Evolutionary conservation across 2,888 invertebrate species (phyloP).

Genomic region (Azorinus chamasolen): DNA sequence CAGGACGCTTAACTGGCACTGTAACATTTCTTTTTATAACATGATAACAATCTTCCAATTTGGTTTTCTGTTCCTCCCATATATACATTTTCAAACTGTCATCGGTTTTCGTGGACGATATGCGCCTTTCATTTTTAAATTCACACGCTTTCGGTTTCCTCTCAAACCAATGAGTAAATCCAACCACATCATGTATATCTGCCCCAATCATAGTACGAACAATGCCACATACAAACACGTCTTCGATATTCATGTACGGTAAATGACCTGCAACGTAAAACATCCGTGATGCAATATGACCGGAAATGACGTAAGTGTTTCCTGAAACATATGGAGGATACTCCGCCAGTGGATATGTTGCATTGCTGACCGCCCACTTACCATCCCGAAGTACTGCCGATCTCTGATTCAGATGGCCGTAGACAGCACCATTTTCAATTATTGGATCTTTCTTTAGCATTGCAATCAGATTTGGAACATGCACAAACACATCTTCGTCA

Average conservation of each 20-base stretch:
- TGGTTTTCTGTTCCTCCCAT: slow-evolving; percentile 54
- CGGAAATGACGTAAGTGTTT: slow-evolving; percentile 73
- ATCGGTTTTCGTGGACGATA: slow-evolving; percentile 65
- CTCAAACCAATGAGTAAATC: slow-evolving; percentile 75
- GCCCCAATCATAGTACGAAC: slow-evolving; percentile 64
- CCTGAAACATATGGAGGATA: slow-evolving; percentile 76
- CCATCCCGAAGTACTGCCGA: slow-evolving; percentile 67
- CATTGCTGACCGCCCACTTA: slow-evolving; percentile 66
- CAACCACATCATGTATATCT: slow-evolving; percentile 50
- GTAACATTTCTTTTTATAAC: slow-evolving; percentile 13
- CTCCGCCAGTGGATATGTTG: slow-evolving; percentile 60
- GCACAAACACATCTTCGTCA: slow-evolving; percentile 70
- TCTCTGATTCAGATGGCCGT: slow-evolving; percentile 60
- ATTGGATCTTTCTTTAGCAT: slow-evolving; percentile 34
- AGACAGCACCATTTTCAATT: slow-evolving; percentile 47
- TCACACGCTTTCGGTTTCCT: slow-evolving; percentile 69
- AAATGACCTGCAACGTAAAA: slow-evolving; percentile 64
- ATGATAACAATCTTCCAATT: slow-evolving; percentile 43
- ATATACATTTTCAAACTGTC: slow-evolving; percentile 54
- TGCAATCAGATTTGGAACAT: slow-evolving; percentile 53
- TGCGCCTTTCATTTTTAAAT: slow-evolving; percentile 59
- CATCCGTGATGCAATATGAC: slow-evolving; percentile 58
- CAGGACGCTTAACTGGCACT: slow-evolving; percentile 32
- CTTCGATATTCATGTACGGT: slow-evolving; percentile 76
- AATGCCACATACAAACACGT: slow-evolving; percentile 79